Evolutionary conservation across 1,140 invertebrate genomes (phyloP).

Genomic region (Drosophila funebris): DNA sequence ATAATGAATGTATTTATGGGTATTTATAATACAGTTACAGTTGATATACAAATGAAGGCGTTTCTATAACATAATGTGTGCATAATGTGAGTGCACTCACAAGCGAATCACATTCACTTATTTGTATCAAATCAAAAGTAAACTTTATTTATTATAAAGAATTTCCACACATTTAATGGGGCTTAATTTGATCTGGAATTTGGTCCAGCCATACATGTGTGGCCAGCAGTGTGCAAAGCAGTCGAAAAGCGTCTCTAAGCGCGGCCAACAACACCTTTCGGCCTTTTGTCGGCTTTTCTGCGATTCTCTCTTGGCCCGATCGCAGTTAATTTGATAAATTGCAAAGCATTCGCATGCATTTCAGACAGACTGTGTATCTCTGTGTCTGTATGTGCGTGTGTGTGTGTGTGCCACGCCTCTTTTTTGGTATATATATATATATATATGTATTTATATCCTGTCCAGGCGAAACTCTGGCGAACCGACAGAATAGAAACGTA

Average conservation of each 20-base stretch:
- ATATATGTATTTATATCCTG: slow-evolving; percentile 11
- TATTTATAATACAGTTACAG: slow-evolving; percentile 7
- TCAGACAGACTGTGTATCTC: slow-evolving; percentile 10
- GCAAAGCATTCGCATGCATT: slow-evolving; percentile 63
- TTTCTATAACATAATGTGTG: neutral
- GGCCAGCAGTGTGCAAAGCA: slow-evolving; percentile 31
- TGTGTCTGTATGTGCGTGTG: slow-evolving; percentile 12
- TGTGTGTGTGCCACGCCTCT: slow-evolving; percentile 57
- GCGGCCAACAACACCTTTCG: slow-evolving; percentile 38
- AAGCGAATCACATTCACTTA: too few relatives aligned
- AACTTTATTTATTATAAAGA: too few relatives aligned
- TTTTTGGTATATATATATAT: slow-evolving; percentile 50
- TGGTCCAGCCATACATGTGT: slow-evolving; percentile 8
- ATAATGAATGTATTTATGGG: slow-evolving; percentile 39
- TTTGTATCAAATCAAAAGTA: too few relatives aligned
- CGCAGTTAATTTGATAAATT: slow-evolving; percentile 80
- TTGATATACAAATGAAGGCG: neutral
- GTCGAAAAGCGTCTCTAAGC: slow-evolving; percentile 16
- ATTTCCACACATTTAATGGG: too few relatives aligned
- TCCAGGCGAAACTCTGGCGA: neutral
- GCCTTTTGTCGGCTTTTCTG: slow-evolving; percentile 42
- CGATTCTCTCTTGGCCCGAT: slow-evolving; percentile 45
- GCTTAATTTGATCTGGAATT: neutral
- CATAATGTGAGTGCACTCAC: neutral
- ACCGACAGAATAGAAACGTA: slow-evolving; percentile 63